Evolutionary conservation across 2,113 vertebrate species (phyloP), one percentile per base, ranked within the genome.

Genomic region (Lasiurus borealis): DNA sequence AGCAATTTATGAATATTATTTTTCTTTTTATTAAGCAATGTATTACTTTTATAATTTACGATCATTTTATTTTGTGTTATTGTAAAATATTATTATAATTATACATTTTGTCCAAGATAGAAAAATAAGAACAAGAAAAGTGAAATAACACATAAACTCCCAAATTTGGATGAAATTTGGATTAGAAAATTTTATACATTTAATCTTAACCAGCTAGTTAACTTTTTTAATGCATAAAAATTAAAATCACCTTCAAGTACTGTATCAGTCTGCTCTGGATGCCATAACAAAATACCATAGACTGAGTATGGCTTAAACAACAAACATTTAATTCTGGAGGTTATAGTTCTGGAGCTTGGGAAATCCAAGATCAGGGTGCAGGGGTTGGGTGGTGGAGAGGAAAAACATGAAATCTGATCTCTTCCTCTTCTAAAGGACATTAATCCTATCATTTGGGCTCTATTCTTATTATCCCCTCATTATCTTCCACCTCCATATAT

Each of bases 101-200:
- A 69, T 27, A 90, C 44, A 85, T 82, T 34, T 78, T 86, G 94
- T 85, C 77, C 6, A 68, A 14, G 84, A 10, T 86, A 57, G 76
- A 92, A 92, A 91, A 46, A 73, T 83, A 46, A 85, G 69, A 85
- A 59, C 8, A 88, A 90, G 62, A 89, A 59, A 75, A 73, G 10
- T 80, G 50, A 94, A 93, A 76, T 46, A 76, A 64, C 13, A 66
- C 18, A n/a, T 54, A 10, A 75, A 91, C 16, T 88, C 14, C 15
- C 27, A 91, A 88, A 40, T 87, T 52, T 86, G 12, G 36, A 40
- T 64, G 77, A 66, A 90, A 81, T 86, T 76, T 80, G 12, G 9
- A 54, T 36, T 73, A 68, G 52, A 94, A 77, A 77, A 36, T 80
- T 71, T 46, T 50, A 78, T n/a, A 40, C 14, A 54, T 80, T 88